Evolutionary conservation across 37 sponge, comb jelly and placozoan species (phyloP), one percentile per base, ranked within the genome.

Genomic region (Cliona cf. orientalis): DNA sequence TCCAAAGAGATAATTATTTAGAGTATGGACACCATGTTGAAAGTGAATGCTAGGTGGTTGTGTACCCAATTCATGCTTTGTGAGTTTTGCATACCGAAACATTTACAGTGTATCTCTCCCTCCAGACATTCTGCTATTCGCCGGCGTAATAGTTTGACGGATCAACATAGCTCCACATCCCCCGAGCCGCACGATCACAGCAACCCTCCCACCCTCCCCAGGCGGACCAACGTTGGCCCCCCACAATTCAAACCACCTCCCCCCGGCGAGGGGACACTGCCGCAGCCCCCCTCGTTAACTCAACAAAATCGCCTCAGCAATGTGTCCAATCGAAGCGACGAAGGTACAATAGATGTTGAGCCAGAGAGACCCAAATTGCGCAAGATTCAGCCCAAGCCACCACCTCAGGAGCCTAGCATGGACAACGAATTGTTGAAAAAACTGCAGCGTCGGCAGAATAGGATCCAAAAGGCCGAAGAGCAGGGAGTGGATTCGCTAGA

Each of bases 231-330:
- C 25, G 63, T 58, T 53, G 82, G 86, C 35, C 91, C 87, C 17
- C 91, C 91, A 11, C 46, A 69, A 1, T 91, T 91, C 78, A 91
- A 72, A 78, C 91, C 91, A 2, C 74, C 46, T 2, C 91, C 87
- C 32, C 79, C 83, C 26, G 29, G 31, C 1, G 73, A 76, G 40
- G 78, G 43, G 6, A 35, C 46, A 28, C 3, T 46, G 33, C 31
- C 43, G 5, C 31, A 4, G 6, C 63, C 63, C 63, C 11, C 49
- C 1, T 12, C 42, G 26, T n/a, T 26, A 19, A 7, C 46, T 6
- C 22, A 21, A 1, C 63, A 38, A 0, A 40, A 61, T 28, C 58
- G 63, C 32, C 23, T 58, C 32, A 46, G 73, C 46, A 33, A 7
- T 46, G 55, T 26, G 49, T 46, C 36, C 3, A 7, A 41, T 34